phyloP scores from a whole-genome alignment of 2,113 vertebrate species.

The Mohoua ochrocephala region DNA sequence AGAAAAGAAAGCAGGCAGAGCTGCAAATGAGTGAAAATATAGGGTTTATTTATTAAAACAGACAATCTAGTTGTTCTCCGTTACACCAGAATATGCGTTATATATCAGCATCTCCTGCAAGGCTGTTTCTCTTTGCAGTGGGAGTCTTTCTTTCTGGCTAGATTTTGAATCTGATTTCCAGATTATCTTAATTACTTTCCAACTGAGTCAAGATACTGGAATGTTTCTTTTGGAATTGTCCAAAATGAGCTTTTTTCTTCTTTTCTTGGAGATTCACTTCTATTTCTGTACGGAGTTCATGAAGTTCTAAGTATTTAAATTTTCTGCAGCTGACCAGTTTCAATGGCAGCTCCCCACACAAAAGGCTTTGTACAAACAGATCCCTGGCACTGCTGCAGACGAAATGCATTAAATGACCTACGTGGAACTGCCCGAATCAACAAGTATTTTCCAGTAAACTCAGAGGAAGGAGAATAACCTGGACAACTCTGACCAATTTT shows the following conservation, averaged over 20 bases:
- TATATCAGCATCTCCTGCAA: not conserved
- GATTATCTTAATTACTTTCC: conserved; percentile 23
- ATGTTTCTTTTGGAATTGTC: conserved; percentile 43
- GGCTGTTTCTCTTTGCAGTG: not conserved
- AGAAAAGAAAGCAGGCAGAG: not conserved
- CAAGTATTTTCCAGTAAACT: not conserved
- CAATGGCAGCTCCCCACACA: not conserved
- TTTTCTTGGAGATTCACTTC: not conserved
- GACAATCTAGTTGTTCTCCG: not conserved
- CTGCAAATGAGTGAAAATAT: not conserved
- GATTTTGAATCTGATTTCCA: conserved; percentile 16
- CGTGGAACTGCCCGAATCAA: not conserved
- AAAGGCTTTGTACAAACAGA: not conserved
- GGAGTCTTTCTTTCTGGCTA: not conserved
- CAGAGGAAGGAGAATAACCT: not conserved
- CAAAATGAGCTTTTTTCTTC: not conserved
- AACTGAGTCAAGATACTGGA: conserved; percentile 28
- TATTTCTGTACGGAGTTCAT: not conserved
- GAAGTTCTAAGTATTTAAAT: not conserved
- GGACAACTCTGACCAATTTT: not conserved
- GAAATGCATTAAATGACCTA: not conserved
- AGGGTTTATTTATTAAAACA: not conserved
- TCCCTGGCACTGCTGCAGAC: not conserved
- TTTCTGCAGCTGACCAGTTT: not conserved
- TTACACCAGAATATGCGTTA: not conserved